These are phyloP conservation scores for Sebastolobus altivelis DNA, from an alignment of 2,797 vertebrate genomes.

Conservation along the genomic window DNA sequence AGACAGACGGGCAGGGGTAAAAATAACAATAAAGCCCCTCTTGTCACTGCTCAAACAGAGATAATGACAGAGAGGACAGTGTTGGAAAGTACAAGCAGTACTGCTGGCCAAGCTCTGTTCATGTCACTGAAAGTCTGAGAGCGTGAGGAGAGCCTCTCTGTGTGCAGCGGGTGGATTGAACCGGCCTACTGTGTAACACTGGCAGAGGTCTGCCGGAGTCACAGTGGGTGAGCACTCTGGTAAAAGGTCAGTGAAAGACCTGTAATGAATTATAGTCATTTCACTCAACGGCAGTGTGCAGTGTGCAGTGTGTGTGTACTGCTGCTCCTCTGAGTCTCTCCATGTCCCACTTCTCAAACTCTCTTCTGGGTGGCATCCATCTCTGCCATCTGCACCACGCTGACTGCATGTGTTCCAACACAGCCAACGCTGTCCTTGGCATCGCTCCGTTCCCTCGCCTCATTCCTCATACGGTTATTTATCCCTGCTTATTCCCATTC, in stretches of 20 bases:
- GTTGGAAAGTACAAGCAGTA: slow-evolving; percentile 18
- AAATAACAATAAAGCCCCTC: slow-evolving; percentile 17
- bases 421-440: slow-evolving; percentile 66
- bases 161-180: slow-evolving; percentile 44
- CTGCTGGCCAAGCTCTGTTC: slow-evolving; percentile 28
- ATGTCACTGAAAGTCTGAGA: slow-evolving; percentile 32
- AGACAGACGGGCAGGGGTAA: not conserved
- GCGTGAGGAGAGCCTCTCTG: slow-evolving; percentile 23
- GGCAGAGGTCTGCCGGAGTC: slow-evolving; percentile 61
- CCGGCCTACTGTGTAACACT: slow-evolving; percentile 40
- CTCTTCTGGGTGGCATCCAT: slow-evolving; percentile 75
- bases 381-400: slow-evolving; percentile 69
- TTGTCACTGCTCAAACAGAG: slow-evolving; percentile 18
- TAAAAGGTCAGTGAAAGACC: slow-evolving; percentile 73
- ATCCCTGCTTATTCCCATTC: slow-evolving; percentile 71
- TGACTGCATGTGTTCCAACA: slow-evolving; percentile 61
- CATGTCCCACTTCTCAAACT: slow-evolving; percentile 61
- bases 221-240: slow-evolving; percentile 65
- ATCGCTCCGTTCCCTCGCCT: slow-evolving; percentile 39
- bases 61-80: slow-evolving; percentile 32
- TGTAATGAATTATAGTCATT: slow-evolving; percentile 69
- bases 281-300: slow-evolving; percentile 32
- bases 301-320: slow-evolving; percentile 14
- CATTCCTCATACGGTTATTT: slow-evolving; percentile 71
- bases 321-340: slow-evolving; percentile 16